phyloP scores from a whole-genome alignment of 2,888 invertebrate species.

The Melolontha melolontha region DNA sequence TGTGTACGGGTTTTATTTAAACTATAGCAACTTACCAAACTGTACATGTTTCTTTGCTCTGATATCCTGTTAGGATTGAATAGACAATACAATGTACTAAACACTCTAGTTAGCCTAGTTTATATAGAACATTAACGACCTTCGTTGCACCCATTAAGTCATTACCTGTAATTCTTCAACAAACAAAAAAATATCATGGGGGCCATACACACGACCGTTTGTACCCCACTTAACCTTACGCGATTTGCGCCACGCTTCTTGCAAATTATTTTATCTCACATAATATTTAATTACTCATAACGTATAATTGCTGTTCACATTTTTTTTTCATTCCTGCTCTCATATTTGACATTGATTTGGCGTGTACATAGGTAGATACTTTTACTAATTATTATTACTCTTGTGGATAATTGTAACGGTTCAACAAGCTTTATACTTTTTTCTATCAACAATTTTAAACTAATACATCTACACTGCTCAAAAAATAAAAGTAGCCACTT shows the following conservation, averaged over 20 bases:
- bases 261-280: constrained; percentile 10
- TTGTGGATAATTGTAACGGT: constrained; percentile 24
- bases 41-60: constrained; percentile 49
- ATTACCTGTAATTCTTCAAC: constrained; percentile 8
- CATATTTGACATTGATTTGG: constrained; percentile 40
- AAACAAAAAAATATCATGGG: constrained; percentile 13
- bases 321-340: constrained; percentile 23
- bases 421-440: constrained; percentile 10
- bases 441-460: neutral
- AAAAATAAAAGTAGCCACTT: too few relatives aligned
- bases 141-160: constrained; percentile 44
- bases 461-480: too few relatives aligned
- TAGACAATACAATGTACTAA: constrained; percentile 48
- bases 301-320: constrained; percentile 1
- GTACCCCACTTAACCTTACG: constrained; percentile 34
- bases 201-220: too few relatives aligned
- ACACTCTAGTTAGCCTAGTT: constrained; percentile 44
- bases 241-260: constrained; percentile 1
- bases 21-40: constrained; percentile 49
- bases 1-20: too few relatives aligned
- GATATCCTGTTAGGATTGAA: constrained; percentile 45
- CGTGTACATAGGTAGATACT: constrained; percentile 19
- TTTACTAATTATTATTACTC: constrained; percentile 31
- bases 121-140: constrained; percentile 52
- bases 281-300: constrained; percentile 15